Evolutionary conservation across 64 coral and sea anemone species (phyloP).

Genomic region (Actinia tenebrosa): DNA sequence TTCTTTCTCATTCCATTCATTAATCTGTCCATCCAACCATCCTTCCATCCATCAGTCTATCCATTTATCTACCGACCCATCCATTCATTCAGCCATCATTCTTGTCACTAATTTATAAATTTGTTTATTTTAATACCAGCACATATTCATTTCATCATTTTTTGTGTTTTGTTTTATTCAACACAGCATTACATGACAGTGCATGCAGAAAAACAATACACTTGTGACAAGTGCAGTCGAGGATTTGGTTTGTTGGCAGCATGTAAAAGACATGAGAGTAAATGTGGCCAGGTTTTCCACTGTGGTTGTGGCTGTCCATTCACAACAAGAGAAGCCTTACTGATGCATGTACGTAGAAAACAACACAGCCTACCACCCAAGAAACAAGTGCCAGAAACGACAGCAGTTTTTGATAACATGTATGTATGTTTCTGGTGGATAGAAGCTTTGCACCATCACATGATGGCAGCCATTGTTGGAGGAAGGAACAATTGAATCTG

Average conservation of each 20-base stretch:
- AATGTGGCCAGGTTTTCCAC: conserved; percentile 81
- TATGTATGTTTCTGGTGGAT: too few species aligned
- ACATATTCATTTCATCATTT: too few species aligned
- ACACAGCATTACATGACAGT: conserved; percentile 97
- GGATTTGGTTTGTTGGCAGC: conserved; percentile 80
- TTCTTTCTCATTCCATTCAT: too few species aligned
- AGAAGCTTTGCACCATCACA: too few species aligned
- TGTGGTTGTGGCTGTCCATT: conserved; percentile 89
- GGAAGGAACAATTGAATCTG: too few species aligned
- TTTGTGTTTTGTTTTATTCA: neutral
- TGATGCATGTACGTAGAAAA: conserved; percentile 76
- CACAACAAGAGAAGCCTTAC: conserved; percentile 79
- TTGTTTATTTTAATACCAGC: too few species aligned
- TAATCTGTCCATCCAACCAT: too few species aligned
- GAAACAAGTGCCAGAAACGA: neutral
- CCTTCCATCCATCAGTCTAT: too few species aligned
- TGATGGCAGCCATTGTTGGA: too few species aligned
- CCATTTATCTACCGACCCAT: too few species aligned
- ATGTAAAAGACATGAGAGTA: conserved; percentile 81
- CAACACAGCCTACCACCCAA: conserved; percentile 50
- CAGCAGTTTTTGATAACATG: neutral
- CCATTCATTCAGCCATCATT: too few species aligned
- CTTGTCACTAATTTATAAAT: too few species aligned
- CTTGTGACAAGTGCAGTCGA: conserved; percentile 69
- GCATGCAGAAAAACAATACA: conserved; percentile 91